Evolutionary conservation across 1,140 invertebrate species (phyloP).

Genomic region (Metopolophium dirhodum): DNA sequence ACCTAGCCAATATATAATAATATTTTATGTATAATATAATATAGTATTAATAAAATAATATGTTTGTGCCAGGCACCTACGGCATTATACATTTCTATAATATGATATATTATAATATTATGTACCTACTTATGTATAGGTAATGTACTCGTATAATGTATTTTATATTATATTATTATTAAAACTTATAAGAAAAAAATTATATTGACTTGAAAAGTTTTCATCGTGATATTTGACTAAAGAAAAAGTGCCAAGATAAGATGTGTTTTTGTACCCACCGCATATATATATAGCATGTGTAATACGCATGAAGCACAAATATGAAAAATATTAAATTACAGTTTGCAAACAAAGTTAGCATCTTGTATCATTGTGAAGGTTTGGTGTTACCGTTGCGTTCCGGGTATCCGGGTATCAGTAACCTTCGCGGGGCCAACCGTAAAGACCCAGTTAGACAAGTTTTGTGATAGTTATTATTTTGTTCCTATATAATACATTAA

Average conservation of each 20-base stretch:
- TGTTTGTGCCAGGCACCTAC: not conserved
- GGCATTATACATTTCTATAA: not conserved
- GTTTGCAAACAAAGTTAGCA: slow-evolving; percentile 8
- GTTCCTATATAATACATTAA: not conserved
- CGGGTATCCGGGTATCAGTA: slow-evolving; percentile 38
- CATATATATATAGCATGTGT: not conserved
- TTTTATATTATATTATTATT: too few relatives aligned
- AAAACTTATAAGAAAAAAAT: too few relatives aligned
- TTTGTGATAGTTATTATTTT: not conserved
- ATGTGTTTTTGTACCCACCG: not conserved
- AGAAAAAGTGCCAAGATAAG: not conserved
- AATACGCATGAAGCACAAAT: not conserved
- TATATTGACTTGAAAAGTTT: not conserved
- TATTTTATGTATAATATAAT: not conserved
- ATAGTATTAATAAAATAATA: not conserved
- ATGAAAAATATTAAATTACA: slow-evolving; percentile 41
- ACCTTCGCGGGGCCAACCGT: not conserved
- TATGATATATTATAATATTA: too few relatives aligned
- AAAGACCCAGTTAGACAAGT: slow-evolving; percentile 40
- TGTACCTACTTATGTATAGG: too few relatives aligned
- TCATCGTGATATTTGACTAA: not conserved
- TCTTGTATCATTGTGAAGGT: slow-evolving; percentile 36
- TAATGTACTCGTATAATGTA: too few relatives aligned
- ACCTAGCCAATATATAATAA: not conserved
- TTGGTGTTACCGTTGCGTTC: slow-evolving; percentile 39